These are phyloP conservation scores for Dasypogon diadema DNA, from an alignment of 2,888 invertebrate genomes.

Conservation along the genomic window DNA sequence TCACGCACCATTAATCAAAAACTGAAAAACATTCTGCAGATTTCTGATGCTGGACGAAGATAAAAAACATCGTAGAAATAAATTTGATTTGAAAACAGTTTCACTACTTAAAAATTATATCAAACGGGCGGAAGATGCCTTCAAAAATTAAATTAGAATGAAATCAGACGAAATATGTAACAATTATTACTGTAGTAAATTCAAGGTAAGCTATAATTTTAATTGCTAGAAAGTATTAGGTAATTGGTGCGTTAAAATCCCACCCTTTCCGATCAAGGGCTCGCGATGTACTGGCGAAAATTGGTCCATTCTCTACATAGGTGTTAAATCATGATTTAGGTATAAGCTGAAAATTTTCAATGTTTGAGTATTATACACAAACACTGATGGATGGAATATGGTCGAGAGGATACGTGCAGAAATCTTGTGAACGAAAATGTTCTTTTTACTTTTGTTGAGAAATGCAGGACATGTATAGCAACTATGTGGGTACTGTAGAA, in stretches of 20 bases:
- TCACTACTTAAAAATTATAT: no score
- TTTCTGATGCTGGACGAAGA: background rate
- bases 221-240: constrained; percentile 31
- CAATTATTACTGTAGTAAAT: no score
- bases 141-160: no score
- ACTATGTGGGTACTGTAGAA: no score
- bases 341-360: constrained; percentile 38
- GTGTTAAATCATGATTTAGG: constrained; percentile 58
- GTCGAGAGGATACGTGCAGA: constrained; percentile 26
- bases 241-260: constrained; percentile 58
- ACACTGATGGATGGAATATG: constrained; percentile 2
- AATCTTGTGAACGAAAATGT: background rate
- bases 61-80: no score
- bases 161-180: no score
- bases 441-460: no score
- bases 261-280: constrained; percentile 69
- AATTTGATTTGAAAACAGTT: no score
- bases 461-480: no score
- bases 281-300: constrained; percentile 68
- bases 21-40: background rate
- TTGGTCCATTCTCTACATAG: constrained; percentile 59
- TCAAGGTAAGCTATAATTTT: no score
- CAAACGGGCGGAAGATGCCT: no score
- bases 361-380: constrained; percentile 32
- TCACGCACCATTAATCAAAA: constrained; percentile 41